Conservation (phyloP, 2,113 vertebrate species). For the Mastomys natalensis region DNA sequence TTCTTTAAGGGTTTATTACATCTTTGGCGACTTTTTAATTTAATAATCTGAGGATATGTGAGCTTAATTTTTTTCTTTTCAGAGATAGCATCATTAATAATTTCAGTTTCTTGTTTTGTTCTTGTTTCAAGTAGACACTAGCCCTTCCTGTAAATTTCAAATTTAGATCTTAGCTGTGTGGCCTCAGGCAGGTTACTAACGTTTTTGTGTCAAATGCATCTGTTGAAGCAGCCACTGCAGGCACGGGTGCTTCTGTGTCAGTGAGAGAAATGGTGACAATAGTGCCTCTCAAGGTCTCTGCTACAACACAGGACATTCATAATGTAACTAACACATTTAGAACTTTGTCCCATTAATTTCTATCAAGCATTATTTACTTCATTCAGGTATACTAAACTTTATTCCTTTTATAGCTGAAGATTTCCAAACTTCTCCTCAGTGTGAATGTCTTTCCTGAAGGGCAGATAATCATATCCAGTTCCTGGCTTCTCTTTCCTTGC, state of each 20-base stretch:
- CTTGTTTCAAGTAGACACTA: background rate
- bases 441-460: background rate
- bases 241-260: too few species aligned
- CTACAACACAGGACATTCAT: constrained; percentile 28
- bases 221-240: background rate
- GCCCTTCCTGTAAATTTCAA: background rate
- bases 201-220: constrained; percentile 16
- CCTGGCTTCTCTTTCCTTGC: background rate
- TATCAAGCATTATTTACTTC: constrained; percentile 38
- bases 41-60: background rate
- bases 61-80: background rate
- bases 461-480: background rate
- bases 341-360: constrained; percentile 42
- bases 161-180: background rate
- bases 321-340: constrained; percentile 50
- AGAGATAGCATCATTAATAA: background rate
- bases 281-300: background rate
- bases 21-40: constrained; percentile 20
- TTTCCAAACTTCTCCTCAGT: background rate
- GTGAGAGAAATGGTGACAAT: background rate
- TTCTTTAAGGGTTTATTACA: constrained; percentile 52
- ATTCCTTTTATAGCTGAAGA: background rate
- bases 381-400: constrained; percentile 24
- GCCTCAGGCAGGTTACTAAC: background rate
- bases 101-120: background rate